Conservation (phyloP, 2,113 vertebrate species). For the Vulpes ferrilata region DNA sequence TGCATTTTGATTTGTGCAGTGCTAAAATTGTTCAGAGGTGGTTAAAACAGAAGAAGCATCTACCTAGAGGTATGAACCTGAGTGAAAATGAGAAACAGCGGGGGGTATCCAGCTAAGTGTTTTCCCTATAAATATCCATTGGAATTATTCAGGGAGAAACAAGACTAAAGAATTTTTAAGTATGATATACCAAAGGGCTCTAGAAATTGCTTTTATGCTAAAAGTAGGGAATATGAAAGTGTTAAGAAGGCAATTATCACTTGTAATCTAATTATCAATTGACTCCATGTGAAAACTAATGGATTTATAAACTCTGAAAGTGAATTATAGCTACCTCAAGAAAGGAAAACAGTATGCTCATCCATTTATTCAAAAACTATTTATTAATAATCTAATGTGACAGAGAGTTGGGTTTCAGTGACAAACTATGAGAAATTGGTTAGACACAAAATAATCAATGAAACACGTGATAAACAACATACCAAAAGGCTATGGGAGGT, state of each 20-base stretch:
- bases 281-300: not conserved
- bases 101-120: not conserved
- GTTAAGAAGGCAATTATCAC: constrained; percentile 79
- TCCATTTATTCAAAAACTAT: not conserved
- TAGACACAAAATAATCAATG: constrained; percentile 16
- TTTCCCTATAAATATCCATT: constrained; percentile 20
- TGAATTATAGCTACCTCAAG: constrained; percentile 30
- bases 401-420: not conserved
- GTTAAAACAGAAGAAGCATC: constrained; percentile 46
- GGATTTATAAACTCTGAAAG: constrained; percentile 51
- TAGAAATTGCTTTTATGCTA: constrained; percentile 70
- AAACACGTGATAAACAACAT: not conserved
- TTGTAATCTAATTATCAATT: constrained; percentile 72
- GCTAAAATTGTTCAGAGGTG: constrained; percentile 43
- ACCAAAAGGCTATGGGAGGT: not conserved
- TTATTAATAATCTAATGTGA: not conserved
- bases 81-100: constrained; percentile 74
- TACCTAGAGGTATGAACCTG: constrained; percentile 37
- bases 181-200: constrained; percentile 54
- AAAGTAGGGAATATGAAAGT: constrained; percentile 34
- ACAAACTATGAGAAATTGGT: not conserved
- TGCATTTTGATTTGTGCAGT: constrained; percentile 66
- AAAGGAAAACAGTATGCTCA: not conserved
- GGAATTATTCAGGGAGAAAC: constrained; percentile 38
- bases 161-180: constrained; percentile 33